A percentile compares a stretch with the other conserved stretches of the same genome.
Conservation (phyloP, 2,797 vertebrate species). For the Melanotaenia parkinsoni region DNA sequence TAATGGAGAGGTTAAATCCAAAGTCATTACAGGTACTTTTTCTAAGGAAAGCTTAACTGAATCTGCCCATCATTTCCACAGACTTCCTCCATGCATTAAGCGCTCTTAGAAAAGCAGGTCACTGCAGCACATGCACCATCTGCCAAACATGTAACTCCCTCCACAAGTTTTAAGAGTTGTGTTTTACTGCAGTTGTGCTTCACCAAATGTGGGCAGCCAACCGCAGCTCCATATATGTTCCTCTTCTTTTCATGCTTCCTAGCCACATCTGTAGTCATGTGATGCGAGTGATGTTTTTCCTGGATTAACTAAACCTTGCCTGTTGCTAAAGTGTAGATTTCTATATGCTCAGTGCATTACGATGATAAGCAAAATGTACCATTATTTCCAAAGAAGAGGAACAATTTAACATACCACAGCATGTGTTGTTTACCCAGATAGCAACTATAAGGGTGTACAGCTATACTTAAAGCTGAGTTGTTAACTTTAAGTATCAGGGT, state of each 20-base stretch:
- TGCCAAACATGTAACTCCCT: slow-evolving; percentile 42
- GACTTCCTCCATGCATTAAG: slow-evolving; percentile 21
- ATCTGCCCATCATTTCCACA: slow-evolving; percentile 26
- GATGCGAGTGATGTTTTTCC: slow-evolving; percentile 43
- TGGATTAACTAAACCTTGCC: slow-evolving; percentile 42
- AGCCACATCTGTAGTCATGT: slow-evolving; percentile 61
- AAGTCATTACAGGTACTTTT: slow-evolving; percentile 46
- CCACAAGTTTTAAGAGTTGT: slow-evolving; percentile 37
- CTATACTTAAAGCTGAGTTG: slow-evolving; percentile 22
- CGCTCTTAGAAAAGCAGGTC: slow-evolving; percentile 27
- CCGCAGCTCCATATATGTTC: slow-evolving; percentile 46
- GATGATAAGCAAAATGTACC: slow-evolving; percentile 15
- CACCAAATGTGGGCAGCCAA: slow-evolving; percentile 44
- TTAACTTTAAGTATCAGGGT: slow-evolving; percentile 26
- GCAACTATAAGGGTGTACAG: slow-evolving; percentile 12
- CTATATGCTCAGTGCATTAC: slow-evolving; percentile 31
- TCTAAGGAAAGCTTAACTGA: slow-evolving; percentile 23
- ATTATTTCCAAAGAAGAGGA: slow-evolving; percentile 28
- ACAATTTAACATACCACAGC: slow-evolving; percentile 29
- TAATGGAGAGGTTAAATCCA: slow-evolving; percentile 50
- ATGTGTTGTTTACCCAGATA: slow-evolving; percentile 40
- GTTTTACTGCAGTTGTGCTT: slow-evolving; percentile 43
- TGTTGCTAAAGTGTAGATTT: slow-evolving; percentile 40
- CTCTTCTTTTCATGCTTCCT: slow-evolving; percentile 44
- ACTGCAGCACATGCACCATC: slow-evolving; percentile 45